Evolutionary conservation across 2,797 vertebrate species (phyloP).

Genomic region (Pseudomugil tenellus): DNA sequence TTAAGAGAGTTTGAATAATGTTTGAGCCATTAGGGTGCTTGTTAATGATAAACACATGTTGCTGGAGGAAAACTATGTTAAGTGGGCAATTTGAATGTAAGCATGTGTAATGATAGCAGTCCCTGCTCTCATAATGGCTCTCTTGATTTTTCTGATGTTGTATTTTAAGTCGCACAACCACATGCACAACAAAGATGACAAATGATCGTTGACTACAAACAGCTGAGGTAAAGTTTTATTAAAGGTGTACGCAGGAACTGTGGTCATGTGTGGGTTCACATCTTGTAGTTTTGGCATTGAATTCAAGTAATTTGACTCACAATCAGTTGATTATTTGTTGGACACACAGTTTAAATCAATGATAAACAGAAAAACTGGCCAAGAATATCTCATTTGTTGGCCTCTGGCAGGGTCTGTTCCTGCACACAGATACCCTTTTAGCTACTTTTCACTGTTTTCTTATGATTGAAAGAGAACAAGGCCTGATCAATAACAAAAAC

Average conservation of each 20-base stretch:
- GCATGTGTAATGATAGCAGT: conserved; percentile 80
- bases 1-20: conserved; percentile 83
- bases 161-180: conserved; percentile 47
- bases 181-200: conserved; percentile 22
- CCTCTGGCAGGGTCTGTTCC: accelerated
- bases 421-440: neutral
- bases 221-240: conserved; percentile 17
- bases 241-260: conserved; percentile 24
- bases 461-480: neutral
- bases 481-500: accelerated
- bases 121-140: conserved; percentile 70
- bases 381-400: neutral
- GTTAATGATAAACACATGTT: conserved; percentile 87
- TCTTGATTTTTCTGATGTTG: conserved; percentile 69
- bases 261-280: conserved; percentile 1
- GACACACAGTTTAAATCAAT: neutral
- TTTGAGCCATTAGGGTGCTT: conserved; percentile 81
- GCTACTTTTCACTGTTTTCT: neutral
- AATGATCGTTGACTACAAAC: conserved; percentile 26
- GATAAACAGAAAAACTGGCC: neutral
- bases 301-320: neutral
- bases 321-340: neutral
- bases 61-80: conserved; percentile 82
- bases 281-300: neutral
- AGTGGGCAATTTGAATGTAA: conserved; percentile 85